Conservation (phyloP, 1,140 invertebrate genomes). For the Apis dorsata region DNA sequence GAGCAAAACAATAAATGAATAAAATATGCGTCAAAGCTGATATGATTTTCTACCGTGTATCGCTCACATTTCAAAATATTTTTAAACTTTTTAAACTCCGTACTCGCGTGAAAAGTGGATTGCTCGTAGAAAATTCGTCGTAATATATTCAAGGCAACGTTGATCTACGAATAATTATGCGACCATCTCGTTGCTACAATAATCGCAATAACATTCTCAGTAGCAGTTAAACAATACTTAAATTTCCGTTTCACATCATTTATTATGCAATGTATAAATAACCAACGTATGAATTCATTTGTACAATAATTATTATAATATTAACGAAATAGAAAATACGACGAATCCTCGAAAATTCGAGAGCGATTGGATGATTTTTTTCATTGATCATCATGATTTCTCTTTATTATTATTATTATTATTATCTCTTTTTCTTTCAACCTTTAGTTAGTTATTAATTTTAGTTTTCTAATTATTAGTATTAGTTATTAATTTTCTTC, state of each 20-base stretch:
- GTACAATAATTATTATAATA: conserved; percentile 19
- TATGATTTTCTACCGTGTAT: neutral
- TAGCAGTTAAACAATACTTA: conserved; percentile 23
- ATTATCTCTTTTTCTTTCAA: no score
- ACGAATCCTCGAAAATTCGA: neutral
- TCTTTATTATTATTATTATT: no score
- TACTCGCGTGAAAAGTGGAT: neutral
- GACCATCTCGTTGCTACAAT: conserved; percentile 34
- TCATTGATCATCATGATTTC: neutral
- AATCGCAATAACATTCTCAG: conserved; percentile 20
- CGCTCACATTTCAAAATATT: neutral
- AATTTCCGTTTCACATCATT: conserved; percentile 30
- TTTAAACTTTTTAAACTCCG: no score
- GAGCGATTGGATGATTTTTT: neutral
- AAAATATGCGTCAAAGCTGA: neutral
- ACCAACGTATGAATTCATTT: conserved; percentile 32
- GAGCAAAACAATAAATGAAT: neutral
- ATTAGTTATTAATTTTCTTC: no score
- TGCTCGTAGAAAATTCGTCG: neutral
- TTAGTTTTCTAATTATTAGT: no score
- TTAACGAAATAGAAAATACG: neutral
- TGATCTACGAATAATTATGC: conserved; percentile 23
- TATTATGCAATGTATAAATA: conserved; percentile 18
- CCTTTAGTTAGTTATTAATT: neutral
- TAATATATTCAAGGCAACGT: neutral